Conservation (phyloP, 53 echinoderm and acorn worm species). For the Crossaster papposus region DNA sequence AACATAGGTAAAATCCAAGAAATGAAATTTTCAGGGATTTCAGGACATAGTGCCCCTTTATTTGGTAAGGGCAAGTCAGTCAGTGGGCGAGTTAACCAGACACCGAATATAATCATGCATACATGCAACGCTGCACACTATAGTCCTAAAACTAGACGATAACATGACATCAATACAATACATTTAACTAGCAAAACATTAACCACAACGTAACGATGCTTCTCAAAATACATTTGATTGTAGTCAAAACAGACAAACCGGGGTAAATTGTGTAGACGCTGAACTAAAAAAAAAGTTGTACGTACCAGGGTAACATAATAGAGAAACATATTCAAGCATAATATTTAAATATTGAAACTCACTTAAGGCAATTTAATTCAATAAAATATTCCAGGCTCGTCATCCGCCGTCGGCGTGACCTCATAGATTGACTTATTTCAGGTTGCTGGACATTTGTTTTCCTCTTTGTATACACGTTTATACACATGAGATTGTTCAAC, state of each 20-base stretch:
- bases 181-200: background rate
- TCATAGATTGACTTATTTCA: background rate
- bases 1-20: no score
- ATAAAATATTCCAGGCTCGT: background rate
- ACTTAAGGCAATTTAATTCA: conserved; percentile 2
- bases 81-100: no score
- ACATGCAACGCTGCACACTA: background rate
- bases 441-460: conserved; percentile 5
- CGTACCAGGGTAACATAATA: background rate
- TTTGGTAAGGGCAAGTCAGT: no score
- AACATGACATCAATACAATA: background rate
- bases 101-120: no score
- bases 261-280: background rate
- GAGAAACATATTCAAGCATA: background rate
- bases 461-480: background rate
- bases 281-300: background rate
- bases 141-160: no score
- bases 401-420: background rate
- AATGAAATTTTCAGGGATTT: no score
- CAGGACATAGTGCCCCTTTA: no score
- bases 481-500: no score
- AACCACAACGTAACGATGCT: background rate
- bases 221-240: background rate
- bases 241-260: background rate
- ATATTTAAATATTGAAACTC: background rate